These are phyloP conservation scores for Speoplatyrhinus poulsoni DNA, from an alignment of 2,113 vertebrate genomes.

Conservation along the genomic window DNA sequence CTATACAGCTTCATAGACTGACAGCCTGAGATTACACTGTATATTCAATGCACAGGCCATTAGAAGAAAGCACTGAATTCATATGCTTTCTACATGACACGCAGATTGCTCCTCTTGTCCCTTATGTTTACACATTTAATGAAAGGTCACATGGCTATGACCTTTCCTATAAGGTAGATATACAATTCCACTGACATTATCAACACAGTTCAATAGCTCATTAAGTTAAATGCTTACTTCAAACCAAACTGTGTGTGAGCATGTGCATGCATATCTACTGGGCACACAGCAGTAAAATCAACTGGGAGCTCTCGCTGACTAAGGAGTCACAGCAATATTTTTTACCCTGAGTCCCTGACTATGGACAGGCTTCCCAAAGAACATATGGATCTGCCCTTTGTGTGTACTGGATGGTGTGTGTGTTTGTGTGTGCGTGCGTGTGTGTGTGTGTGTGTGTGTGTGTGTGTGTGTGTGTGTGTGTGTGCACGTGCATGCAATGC, in stretches of 20 bases:
- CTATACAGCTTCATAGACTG: no score
- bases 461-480: neutral
- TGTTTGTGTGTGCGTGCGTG: conserved; percentile 8
- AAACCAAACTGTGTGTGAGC: conserved; percentile 7
- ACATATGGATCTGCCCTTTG: conserved; percentile 10
- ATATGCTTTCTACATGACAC: no score
- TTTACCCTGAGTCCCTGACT: conserved; percentile 40
- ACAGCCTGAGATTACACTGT: no score
- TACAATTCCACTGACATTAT: conserved; percentile 23
- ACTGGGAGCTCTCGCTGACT: conserved; percentile 50
- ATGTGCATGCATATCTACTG: conserved; percentile 14
- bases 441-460: conserved; percentile 6
- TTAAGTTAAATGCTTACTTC: conserved; percentile 33
- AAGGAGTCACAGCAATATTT: conserved; percentile 53
- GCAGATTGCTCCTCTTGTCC: no score
- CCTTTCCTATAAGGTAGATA: conserved; percentile 31
- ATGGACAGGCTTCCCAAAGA: conserved; percentile 32
- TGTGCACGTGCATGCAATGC: conserved; percentile 13
- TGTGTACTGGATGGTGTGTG: conserved; percentile 3
- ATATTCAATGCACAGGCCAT: no score
- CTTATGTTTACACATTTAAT: no score
- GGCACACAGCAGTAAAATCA: conserved; percentile 35
- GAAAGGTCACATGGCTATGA: conserved; percentile 14
- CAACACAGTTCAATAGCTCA: conserved; percentile 45
- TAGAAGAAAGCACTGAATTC: no score